phyloP scores from a whole-genome alignment of 1,140 invertebrate genomes.

The Andrena cerasifolii region DNA sequence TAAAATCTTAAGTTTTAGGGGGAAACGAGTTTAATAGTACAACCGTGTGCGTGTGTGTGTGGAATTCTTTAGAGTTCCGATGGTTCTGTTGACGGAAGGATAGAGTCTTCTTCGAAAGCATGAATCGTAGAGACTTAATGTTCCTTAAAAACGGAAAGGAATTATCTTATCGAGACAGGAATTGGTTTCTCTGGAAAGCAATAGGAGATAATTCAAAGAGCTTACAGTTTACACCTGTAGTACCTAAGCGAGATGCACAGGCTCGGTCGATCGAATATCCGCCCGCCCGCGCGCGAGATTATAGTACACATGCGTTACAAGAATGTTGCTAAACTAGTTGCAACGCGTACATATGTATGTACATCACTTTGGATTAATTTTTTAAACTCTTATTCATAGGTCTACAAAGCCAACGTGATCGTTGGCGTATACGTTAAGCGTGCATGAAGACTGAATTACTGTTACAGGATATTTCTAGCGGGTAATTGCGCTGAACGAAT shows the following conservation, averaged over 20 bases:
- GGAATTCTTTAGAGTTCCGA: neutral
- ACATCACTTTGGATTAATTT: conserved; percentile 50
- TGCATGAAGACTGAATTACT: conserved; percentile 49
- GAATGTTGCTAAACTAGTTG: conserved; percentile 25
- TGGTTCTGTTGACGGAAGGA: neutral
- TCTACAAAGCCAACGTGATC: conserved; percentile 33
- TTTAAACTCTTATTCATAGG: conserved; percentile 40
- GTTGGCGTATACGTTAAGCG: conserved; percentile 44
- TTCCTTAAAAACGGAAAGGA: neutral
- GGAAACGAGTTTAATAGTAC: neutral
- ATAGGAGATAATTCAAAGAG: conserved; percentile 6
- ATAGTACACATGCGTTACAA: conserved; percentile 35
- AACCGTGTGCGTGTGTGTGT: neutral
- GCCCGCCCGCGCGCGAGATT: too few species aligned
- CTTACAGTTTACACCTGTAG: conserved; percentile 25
- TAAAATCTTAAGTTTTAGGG: neutral
- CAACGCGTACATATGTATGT: conserved; percentile 40
- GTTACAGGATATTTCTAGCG: conserved; percentile 54
- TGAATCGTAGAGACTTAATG: neutral
- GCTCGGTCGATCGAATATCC: conserved; percentile 12
- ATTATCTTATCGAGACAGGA: neutral
- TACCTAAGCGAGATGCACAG: conserved; percentile 1
- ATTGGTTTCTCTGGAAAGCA: neutral
- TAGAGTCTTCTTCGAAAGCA: neutral
- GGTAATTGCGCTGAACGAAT: conserved; percentile 47